Base-by-base conservation (phyloP, 2,113 vertebrate genomes). In the Sinocyclocheilus maitianheensis region DNA sequence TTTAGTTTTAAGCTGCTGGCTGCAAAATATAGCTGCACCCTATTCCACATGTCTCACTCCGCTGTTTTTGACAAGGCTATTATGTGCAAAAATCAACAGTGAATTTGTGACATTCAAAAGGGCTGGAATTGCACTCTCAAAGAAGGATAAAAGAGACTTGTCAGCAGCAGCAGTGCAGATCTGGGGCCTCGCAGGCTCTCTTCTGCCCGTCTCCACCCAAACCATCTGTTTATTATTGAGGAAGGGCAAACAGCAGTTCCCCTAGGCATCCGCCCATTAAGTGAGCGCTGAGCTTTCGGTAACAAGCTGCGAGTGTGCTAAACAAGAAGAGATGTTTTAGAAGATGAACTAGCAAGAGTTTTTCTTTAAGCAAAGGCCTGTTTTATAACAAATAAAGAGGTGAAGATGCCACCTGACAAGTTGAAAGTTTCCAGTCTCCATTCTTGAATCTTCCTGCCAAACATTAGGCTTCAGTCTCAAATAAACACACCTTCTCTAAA, bases 211-310 rank as follows among this genome's bases (percentile, higher is more conserved):
- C 93, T 94, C 93, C 90, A 77, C 81, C 89, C 69, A 85, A 77
- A 89, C 90, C 92, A 91, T 92, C 92, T 93, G 91, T 92, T 92
- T 93, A 89, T 87, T 89, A 92, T 89, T 84, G 90, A 92, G 89
- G 91, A 89, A 89, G 89, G 91, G 86, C 90, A 88, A 89, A 85
- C 74, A 89, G 87, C 88, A 88, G 89, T 84, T 58, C 26, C 63
- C 12, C 81, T 81, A 71, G 77, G 51, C 76, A 30, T 79, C 84
- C 75, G 6, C 71, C 40, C 80, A 71, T 82, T 53, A 53, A 55
- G 34, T 6, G 55, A 74, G 11, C 20, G 1, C 22, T 20, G 46
- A 76, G 76, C 34, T 37, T 8, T 55, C 18, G 2, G 46, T 40
- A 65, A 3, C 63, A 78, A 43, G 78, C 53, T 13, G 72, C 3